Evolutionary conservation across 2,888 invertebrate genomes (phyloP).

Genomic region (Catotricha subobsoleta): DNA sequence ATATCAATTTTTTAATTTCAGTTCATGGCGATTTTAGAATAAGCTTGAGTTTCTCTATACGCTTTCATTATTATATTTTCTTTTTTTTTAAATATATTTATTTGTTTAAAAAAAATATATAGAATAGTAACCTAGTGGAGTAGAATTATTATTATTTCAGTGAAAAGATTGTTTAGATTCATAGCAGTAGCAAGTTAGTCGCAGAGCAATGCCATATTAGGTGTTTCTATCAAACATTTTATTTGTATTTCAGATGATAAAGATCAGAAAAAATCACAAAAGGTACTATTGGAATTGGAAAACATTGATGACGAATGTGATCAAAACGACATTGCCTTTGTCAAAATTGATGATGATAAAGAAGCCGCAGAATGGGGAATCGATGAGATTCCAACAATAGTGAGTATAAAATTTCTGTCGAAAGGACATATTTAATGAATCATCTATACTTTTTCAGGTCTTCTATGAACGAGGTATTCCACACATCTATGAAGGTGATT

Average conservation of each 20-base stretch:
- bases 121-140: no score
- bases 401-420: conserved; percentile 21
- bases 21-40: no score
- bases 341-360: conserved; percentile 73
- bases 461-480: conserved; percentile 55
- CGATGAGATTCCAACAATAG: conserved; percentile 64
- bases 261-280: conserved; percentile 78
- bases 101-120: no score
- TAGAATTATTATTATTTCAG: no score
- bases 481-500: conserved; percentile 61
- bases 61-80: no score
- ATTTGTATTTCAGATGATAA: conserved; percentile 50
- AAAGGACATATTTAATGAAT: neutral
- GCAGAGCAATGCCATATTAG: no score
- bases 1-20: no score
- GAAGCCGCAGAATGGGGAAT: conserved; percentile 84
- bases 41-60: no score
- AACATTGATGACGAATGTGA: conserved; percentile 90
- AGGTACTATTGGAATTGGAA: conserved; percentile 65
- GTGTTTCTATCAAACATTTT: conserved; percentile 5
- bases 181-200: no score
- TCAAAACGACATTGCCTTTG: conserved; percentile 78
- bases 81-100: no score
- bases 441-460: conserved; percentile 3
- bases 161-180: no score